Conservation (phyloP, 2,888 invertebrate species). For the Agrochola litura region DNA sequence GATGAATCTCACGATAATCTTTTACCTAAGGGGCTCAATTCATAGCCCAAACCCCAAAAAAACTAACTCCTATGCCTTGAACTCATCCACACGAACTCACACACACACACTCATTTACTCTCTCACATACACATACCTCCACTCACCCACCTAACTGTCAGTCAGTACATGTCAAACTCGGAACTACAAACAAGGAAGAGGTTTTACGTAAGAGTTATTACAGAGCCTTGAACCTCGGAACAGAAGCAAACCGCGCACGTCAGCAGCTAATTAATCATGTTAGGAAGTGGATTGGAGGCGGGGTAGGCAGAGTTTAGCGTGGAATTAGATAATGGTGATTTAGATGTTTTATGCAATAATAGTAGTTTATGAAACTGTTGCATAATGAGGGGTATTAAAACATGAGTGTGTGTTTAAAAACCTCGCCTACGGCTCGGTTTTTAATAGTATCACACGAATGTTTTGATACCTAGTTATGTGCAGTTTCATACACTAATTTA, state of each 20-base stretch:
- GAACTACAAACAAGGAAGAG: slow-evolving; percentile 48
- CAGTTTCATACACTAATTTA: no score
- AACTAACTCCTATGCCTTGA: neutral
- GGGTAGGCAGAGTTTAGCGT: slow-evolving; percentile 20
- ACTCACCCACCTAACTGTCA: neutral
- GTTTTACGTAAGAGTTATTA: slow-evolving; percentile 52
- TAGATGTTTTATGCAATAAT: neutral
- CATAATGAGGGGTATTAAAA: no score
- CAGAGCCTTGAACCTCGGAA: slow-evolving; percentile 76
- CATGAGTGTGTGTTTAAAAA: no score
- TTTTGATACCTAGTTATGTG: no score
- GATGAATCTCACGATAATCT: no score
- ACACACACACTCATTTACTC: neutral
- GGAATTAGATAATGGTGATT: neutral
- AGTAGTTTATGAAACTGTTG: no score
- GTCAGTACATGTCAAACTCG: slow-evolving; percentile 47
- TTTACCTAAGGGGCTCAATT: neutral
- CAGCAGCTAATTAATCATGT: slow-evolving; percentile 56
- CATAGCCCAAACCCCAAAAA: neutral
- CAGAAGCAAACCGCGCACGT: slow-evolving; percentile 57
- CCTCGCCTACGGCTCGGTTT: no score
- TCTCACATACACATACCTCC: neutral
- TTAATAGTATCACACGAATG: no score
- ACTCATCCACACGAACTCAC: neutral
- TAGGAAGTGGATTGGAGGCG: slow-evolving; percentile 46